Evolutionary conservation across 2,113 vertebrate genomes (phyloP).

Genomic region (Osmerus mordax): DNA sequence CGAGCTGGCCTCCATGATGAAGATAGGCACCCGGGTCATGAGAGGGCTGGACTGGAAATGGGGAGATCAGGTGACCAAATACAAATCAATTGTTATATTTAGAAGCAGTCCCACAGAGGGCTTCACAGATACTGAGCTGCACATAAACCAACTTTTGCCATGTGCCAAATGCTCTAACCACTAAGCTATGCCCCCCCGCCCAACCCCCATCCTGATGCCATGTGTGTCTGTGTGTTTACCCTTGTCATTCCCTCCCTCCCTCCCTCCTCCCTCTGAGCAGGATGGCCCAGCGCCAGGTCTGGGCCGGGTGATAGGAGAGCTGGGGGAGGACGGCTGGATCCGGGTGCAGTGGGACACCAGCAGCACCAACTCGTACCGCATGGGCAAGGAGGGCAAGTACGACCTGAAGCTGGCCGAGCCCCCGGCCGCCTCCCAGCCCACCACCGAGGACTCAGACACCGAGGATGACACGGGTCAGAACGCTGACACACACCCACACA

Average conservation of each 20-base stretch:
- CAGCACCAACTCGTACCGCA: constrained; percentile 97
- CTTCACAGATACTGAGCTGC: not conserved
- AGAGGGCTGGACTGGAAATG: constrained; percentile 98
- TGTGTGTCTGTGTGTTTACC: not conserved
- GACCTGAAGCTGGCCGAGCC: constrained; percentile 94
- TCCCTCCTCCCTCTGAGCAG: constrained; percentile 68
- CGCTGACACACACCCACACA: not conserved
- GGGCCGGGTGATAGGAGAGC: constrained; percentile 94
- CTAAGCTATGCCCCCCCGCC: no score
- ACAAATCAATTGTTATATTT: no score
- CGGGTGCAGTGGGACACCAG: constrained; percentile 97
- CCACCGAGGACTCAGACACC: constrained; percentile 90
- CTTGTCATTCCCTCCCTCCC: not conserved
- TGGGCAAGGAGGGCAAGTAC: constrained; percentile 98
- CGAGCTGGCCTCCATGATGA: constrained; percentile 98
- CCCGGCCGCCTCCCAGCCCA: constrained; percentile 78
- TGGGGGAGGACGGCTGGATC: constrained; percentile 98
- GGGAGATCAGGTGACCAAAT: constrained; percentile 87
- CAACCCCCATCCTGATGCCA: no score
- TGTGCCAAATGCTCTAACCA: not conserved
- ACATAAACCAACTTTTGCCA: not conserved
- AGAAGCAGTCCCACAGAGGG: no score
- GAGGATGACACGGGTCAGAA: constrained; percentile 91
- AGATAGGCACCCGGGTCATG: constrained; percentile 96
- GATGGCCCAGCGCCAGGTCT: constrained; percentile 95